These are phyloP conservation scores for Cerceris ruficornis DNA, from an alignment of 2,888 invertebrate genomes.

Conservation along the genomic window DNA sequence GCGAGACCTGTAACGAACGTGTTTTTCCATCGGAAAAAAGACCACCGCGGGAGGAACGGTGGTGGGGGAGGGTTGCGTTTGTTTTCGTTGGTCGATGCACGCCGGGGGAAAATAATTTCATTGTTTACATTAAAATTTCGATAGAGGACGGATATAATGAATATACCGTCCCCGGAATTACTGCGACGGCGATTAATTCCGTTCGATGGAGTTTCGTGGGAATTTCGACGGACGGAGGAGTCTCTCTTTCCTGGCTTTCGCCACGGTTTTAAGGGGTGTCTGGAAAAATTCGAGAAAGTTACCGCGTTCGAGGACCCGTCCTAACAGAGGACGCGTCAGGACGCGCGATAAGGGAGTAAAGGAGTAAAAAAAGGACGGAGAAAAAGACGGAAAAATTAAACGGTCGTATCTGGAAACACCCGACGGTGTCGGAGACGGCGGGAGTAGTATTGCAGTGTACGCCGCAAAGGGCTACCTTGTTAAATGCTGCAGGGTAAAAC, in stretches of 20 bases:
- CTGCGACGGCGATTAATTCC: slow-evolving; percentile 9
- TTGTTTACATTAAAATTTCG: slow-evolving; percentile 10
- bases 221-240: slow-evolving; percentile 1
- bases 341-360: not conserved
- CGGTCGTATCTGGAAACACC: slow-evolving; percentile 35
- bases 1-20: not conserved
- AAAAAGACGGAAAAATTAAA: slow-evolving; percentile 20
- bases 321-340: not conserved
- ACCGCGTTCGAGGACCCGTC: not conserved
- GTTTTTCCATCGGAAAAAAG: not conserved
- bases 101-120: slow-evolving; percentile 8
- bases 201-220: slow-evolving; percentile 8
- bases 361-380: not conserved
- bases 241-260: not conserved
- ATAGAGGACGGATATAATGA: not conserved
- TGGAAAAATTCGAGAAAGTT: not conserved
- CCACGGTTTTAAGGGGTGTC: not conserved
- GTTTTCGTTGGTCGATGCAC: not conserved
- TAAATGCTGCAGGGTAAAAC: slow-evolving; percentile 71
- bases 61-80: not conserved
- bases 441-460: slow-evolving; percentile 12
- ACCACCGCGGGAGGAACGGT: not conserved
- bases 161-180: not conserved
- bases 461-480: slow-evolving; percentile 63
- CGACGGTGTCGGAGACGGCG: slow-evolving; percentile 3